Evolutionary conservation across 2,888 invertebrate genomes (phyloP), one percentile per base, ranked within the genome.

Genomic region (Metellina segmentata): DNA sequence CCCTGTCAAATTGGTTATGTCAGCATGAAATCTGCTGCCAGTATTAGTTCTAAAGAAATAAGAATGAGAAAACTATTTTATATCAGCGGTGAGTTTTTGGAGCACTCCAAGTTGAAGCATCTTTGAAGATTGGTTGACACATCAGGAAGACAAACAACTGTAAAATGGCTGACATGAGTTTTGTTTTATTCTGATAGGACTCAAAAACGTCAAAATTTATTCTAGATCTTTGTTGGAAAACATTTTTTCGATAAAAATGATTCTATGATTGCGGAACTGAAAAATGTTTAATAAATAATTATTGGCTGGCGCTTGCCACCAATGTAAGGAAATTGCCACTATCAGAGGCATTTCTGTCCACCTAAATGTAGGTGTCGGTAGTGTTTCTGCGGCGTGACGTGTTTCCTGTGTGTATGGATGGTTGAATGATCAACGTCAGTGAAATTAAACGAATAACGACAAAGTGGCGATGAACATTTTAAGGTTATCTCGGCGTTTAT

Each of bases 91-190:
- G 11, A 16, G 4, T 61, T 61, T 61, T 16, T 9, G 6, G 11
- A 5, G n/a, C n/a, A n/a, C n/a, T n/a, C n/a, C n/a, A 8, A 16
- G 9, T 34, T 34, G 34, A 34, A 4, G 1, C 34, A 34, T 34
- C 34, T 2, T 34, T 1, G 34, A 34, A 34, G 34, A 34, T 34
- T 34, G 49, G 89, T 74, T 82, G 89, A 82, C 89, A 89, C 75
- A n/a, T n/a, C 77, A 48, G 72, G 89, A 89, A 81, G 89, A 89
- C 81, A 89, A 89, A 89, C 82, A 89, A 81, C 89, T 89, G 81
- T 49, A 89, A 89, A 89, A 89, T 89, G 69, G 89, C 89, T 82
- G 89, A 89, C 89, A 82, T 82, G 82, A 81, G 82, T 89, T 81
- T 82, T 89, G 89, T 89, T 81, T 81, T 75, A 89, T 82, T 89